A percentile compares a stretch with the other conserved stretches of the same genome.
phyloP scores from a whole-genome alignment of 2,888 invertebrate genomes.

The Sminthurinus aureus region DNA sequence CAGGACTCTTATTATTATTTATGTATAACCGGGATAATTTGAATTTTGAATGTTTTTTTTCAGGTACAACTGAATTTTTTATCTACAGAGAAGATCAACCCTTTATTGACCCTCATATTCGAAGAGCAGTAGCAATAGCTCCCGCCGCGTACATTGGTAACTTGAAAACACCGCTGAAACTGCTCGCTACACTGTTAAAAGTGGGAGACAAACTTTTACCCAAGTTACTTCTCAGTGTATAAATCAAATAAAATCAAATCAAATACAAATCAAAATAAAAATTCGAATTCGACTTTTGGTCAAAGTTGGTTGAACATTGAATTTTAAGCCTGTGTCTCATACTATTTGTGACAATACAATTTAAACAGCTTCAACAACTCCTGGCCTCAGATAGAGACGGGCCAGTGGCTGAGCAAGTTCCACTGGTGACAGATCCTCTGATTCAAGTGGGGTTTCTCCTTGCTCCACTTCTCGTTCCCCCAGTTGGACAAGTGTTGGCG shows the following conservation, averaged over 20 bases:
- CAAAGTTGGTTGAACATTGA: too few relatives aligned
- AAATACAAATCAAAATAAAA: too few relatives aligned
- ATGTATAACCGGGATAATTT: too few relatives aligned
- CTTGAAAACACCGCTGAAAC: neutral
- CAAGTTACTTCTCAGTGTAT: too few relatives aligned
- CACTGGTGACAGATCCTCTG: neutral
- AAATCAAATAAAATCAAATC: too few relatives aligned
- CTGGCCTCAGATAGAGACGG: neutral
- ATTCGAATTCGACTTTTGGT: too few relatives aligned
- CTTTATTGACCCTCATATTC: neutral
- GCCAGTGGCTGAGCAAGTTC: neutral
- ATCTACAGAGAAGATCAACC: neutral
- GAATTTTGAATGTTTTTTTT: too few relatives aligned
- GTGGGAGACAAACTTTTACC: too few relatives aligned
- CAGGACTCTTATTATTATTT: too few relatives aligned
- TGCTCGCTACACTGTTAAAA: neutral
- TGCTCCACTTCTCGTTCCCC: neutral
- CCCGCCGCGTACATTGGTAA: neutral
- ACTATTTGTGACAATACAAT: neutral
- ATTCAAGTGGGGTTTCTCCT: neutral
- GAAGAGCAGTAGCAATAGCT: neutral
- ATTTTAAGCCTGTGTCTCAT: too few relatives aligned
- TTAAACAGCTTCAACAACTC: neutral
- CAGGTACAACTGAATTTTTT: neutral
- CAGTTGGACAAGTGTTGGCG: neutral